These are phyloP conservation scores for Pogonognathellus flavescens DNA, from an alignment of 1,140 invertebrate genomes.

Conservation along the genomic window DNA sequence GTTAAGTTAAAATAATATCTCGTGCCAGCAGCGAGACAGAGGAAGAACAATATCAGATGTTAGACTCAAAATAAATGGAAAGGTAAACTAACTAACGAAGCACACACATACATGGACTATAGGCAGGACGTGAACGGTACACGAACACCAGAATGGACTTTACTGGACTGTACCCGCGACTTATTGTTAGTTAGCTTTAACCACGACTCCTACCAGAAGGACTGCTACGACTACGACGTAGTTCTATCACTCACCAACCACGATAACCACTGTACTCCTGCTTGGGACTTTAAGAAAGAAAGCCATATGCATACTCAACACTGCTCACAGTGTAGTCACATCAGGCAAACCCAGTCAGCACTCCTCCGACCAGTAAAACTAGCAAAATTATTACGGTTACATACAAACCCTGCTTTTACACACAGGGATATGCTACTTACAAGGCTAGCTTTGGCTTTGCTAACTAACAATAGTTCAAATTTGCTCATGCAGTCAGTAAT, in stretches of 20 bases:
- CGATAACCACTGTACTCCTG: not conserved
- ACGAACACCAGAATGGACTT: constrained; percentile 6
- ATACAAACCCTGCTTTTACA: too few relatives aligned
- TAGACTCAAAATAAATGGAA: not conserved
- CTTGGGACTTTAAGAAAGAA: not conserved
- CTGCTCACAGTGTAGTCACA: not conserved
- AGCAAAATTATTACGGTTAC: too few relatives aligned
- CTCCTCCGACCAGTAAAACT: too few relatives aligned
- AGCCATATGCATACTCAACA: not conserved
- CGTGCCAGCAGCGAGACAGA: constrained; percentile 18
- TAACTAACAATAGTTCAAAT: constrained; percentile 1
- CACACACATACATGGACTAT: not conserved
- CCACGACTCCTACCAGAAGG: not conserved
- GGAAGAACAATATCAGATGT: not conserved
- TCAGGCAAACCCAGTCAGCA: too few relatives aligned
- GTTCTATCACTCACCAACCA: not conserved
- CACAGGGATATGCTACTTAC: not conserved
- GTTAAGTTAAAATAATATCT: not conserved
- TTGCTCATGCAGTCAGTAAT: constrained; percentile 1
- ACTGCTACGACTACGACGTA: constrained; percentile 5
- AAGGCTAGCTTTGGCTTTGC: not conserved
- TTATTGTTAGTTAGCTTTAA: not conserved
- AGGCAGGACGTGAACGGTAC: constrained; percentile 12
- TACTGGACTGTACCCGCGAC: constrained; percentile 11
- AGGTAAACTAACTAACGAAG: not conserved